Evolutionary conservation across 2,888 invertebrate species (phyloP).

Genomic region (Cerastoderma edule): DNA sequence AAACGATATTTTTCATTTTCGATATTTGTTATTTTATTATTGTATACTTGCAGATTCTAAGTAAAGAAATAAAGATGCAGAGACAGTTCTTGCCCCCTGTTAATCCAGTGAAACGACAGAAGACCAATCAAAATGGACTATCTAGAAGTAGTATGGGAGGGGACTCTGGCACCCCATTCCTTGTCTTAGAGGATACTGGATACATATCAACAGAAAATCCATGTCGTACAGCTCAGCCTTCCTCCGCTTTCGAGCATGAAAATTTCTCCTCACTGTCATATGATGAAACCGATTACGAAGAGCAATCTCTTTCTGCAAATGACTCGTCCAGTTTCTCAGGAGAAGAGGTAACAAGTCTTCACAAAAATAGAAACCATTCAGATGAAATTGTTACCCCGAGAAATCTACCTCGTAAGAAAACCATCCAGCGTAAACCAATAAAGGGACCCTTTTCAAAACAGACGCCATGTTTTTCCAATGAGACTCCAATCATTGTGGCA

Average conservation of each 20-base stretch:
- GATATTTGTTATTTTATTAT: no score
- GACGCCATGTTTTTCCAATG: slow-evolving; percentile 40
- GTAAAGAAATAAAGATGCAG: slow-evolving; percentile 17
- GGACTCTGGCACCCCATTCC: slow-evolving; percentile 22
- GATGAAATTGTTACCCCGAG: background rate
- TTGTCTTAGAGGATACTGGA: slow-evolving; percentile 16
- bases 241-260: background rate
- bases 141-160: background rate
- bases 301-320: background rate
- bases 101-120: background rate
- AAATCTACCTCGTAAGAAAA: background rate
- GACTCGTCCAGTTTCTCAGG: background rate
- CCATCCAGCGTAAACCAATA: background rate
- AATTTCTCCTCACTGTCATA: background rate
- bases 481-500: slow-evolving; percentile 53
- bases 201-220: slow-evolving; percentile 37
- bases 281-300: background rate
- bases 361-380: background rate
- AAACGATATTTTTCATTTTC: no score
- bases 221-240: background rate
- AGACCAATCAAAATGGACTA: background rate
- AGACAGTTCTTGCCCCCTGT: background rate
- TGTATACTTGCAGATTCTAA: no score
- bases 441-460: slow-evolving; percentile 33
- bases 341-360: background rate